phyloP scores from a whole-genome alignment of 2,888 invertebrate species.

The Callyntrura guangdongensis region DNA sequence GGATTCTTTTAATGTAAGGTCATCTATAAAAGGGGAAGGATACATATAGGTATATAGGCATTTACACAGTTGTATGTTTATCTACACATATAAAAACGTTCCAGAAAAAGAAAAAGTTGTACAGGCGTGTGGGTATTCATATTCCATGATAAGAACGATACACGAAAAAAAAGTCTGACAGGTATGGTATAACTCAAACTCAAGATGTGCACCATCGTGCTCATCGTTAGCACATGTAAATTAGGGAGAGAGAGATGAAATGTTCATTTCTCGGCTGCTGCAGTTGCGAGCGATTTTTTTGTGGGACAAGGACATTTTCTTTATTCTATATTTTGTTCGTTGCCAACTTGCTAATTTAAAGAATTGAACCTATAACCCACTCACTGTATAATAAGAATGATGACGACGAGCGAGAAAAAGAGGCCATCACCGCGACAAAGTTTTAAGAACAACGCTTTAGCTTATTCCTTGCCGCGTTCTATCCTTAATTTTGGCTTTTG shows the following conservation, averaged over 20 bases:
- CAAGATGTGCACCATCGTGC: background rate
- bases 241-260: background rate
- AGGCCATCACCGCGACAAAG: background rate
- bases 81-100: background rate
- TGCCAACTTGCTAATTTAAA: background rate
- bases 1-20: background rate
- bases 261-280: background rate
- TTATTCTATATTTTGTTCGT: background rate
- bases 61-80: background rate
- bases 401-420: background rate
- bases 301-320: conserved; percentile 1
- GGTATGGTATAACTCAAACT: background rate
- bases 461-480: background rate
- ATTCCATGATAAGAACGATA: background rate
- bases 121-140: background rate
- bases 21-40: no score
- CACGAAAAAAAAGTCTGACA: background rate
- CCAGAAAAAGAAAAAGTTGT: background rate
- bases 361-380: background rate
- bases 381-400: no score
- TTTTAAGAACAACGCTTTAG: background rate
- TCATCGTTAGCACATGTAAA: conserved; percentile 13
- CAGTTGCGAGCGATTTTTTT: background rate
- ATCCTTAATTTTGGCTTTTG: background rate
- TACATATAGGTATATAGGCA: background rate